Percentiles rank a stretch among this genome's conserved stretches.
phyloP scores from a whole-genome alignment of 2,888 invertebrate genomes.

The Melolontha melolontha region DNA sequence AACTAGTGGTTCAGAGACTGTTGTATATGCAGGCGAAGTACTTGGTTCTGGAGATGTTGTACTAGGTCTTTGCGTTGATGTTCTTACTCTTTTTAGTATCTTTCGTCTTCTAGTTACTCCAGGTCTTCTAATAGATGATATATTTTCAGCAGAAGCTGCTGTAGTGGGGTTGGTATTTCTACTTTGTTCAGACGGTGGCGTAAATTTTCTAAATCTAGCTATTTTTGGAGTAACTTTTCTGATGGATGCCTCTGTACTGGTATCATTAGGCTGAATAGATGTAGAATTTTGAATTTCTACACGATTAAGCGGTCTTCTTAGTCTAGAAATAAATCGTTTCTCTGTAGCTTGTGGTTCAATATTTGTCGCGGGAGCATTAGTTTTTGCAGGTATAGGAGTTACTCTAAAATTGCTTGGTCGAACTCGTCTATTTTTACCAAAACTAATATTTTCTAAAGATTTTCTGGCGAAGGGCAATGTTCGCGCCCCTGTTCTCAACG shows the following conservation, averaged over 20 bases:
- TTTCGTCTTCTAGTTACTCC: slow-evolving; percentile 15
- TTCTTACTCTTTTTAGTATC: slow-evolving; percentile 16
- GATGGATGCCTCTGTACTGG: slow-evolving; percentile 1
- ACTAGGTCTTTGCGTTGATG: slow-evolving; percentile 15
- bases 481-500: slow-evolving; percentile 48
- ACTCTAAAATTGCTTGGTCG: slow-evolving; percentile 28
- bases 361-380: slow-evolving; percentile 7
- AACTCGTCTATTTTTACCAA: slow-evolving; percentile 33
- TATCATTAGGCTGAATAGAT: slow-evolving; percentile 2
- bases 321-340: slow-evolving; percentile 24
- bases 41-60: neutral
- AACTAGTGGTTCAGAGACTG: neutral
- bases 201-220: slow-evolving; percentile 34
- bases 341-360: slow-evolving; percentile 24
- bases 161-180: slow-evolving; percentile 24
- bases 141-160: slow-evolving; percentile 1
- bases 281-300: slow-evolving; percentile 1
- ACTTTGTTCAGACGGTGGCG: neutral
- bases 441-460: slow-evolving; percentile 42
- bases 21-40: slow-evolving; percentile 5
- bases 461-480: slow-evolving; percentile 49
- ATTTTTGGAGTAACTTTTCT: slow-evolving; percentile 10
- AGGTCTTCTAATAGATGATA: slow-evolving; percentile 21
- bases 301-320: slow-evolving; percentile 2
- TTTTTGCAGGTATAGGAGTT: slow-evolving; percentile 17